Conservation (phyloP, 1,140 invertebrate species). For the Drosophila sturtevanti region DNA sequence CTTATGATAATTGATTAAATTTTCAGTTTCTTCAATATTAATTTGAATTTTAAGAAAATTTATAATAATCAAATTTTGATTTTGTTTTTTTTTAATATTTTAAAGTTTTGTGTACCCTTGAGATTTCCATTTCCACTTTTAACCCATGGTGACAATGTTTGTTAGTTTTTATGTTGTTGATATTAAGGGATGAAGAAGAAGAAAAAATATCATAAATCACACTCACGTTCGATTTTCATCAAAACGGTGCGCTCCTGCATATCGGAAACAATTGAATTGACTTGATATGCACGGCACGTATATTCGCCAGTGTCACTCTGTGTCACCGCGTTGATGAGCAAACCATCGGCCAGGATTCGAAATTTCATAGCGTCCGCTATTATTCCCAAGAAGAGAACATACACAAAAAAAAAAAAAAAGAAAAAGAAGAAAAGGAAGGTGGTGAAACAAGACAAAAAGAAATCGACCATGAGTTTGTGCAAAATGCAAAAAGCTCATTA, state of each 20-base stretch:
- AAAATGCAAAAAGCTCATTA: constrained; percentile 65
- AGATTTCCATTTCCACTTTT: neutral
- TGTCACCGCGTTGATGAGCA: constrained; percentile 84
- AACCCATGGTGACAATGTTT: constrained; percentile 35
- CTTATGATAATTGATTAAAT: no score
- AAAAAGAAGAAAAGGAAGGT: neutral
- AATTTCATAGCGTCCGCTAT: constrained; percentile 76
- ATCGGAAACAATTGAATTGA: constrained; percentile 83
- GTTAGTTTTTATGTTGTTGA: constrained; percentile 17
- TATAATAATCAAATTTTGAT: no score
- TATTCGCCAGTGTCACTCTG: constrained; percentile 84
- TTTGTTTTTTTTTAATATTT: no score
- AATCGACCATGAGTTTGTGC: neutral
- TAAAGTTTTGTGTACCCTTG: no score
- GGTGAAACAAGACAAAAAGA: constrained; percentile 9
- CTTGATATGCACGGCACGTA: constrained; percentile 84
- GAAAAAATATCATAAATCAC: constrained; percentile 68
- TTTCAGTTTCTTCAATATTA: no score
- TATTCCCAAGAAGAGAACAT: constrained; percentile 5
- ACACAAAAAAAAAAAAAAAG: constrained; percentile 10
- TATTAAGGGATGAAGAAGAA: no score
- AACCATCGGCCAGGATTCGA: constrained; percentile 82
- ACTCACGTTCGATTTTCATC: constrained; percentile 85
- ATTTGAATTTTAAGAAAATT: no score
- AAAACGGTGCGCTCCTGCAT: constrained; percentile 83